Evolutionary conservation across 1,140 invertebrate species (phyloP).

Genomic region (Tetramorium simillimum): DNA sequence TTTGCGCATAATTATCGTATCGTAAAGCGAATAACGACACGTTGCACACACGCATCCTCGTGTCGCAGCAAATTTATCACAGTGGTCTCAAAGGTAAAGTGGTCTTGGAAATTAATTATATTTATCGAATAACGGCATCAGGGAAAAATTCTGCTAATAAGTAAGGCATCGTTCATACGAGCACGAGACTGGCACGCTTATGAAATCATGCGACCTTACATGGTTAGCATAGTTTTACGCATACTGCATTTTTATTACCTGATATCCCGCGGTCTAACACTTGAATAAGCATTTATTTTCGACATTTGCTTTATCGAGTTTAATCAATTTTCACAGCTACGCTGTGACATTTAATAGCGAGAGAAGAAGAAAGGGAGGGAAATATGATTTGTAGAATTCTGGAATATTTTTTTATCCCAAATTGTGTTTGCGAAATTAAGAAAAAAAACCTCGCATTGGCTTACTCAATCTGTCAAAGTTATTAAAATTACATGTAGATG

Average conservation of each 20-base stretch:
- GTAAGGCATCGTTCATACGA: neutral
- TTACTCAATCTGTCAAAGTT: neutral
- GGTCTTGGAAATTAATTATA: slow-evolving; percentile 13
- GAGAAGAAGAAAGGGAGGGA: neutral
- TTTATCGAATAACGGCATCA: neutral
- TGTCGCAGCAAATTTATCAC: neutral
- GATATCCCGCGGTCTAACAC: neutral
- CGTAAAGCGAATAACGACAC: neutral
- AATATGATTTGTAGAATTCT: neutral
- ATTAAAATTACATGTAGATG: neutral
- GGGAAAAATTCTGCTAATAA: neutral
- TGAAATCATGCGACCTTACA: neutral
- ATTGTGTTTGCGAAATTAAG: neutral
- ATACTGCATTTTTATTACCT: neutral
- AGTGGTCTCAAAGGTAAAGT: neutral
- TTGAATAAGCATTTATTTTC: slow-evolving; percentile 4
- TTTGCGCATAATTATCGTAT: neutral
- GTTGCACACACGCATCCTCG: neutral
- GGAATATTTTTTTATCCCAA: neutral
- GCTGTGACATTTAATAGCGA: neutral
- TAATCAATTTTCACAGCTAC: neutral
- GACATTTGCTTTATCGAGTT: slow-evolving; percentile 1
- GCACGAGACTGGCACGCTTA: neutral
- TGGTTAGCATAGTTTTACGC: slow-evolving; percentile 10
- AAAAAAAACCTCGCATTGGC: neutral